These are phyloP conservation scores for Campylomormyrus numenius DNA, from an alignment of 2,113 vertebrate species.

Conservation along the genomic window DNA sequence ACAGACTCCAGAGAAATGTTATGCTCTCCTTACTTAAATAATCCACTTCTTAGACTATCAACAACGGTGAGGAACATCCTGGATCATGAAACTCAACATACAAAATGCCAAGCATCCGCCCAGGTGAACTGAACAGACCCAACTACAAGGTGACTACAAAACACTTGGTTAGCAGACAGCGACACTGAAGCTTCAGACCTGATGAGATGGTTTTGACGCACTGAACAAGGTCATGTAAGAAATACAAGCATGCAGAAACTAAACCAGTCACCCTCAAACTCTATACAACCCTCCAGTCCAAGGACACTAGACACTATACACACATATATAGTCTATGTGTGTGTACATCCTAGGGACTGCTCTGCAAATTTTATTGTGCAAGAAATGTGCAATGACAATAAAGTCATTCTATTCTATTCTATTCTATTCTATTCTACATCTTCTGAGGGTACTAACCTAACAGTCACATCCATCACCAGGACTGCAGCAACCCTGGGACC, in stretches of 20 bases:
- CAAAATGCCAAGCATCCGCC: neutral
- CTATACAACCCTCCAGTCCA: neutral
- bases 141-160: neutral
- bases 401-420: no score
- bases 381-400: no score
- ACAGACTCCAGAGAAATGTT: neutral
- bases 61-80: neutral
- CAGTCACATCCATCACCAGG: neutral
- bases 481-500: neutral
- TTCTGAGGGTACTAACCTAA: neutral
- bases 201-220: neutral
- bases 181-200: neutral
- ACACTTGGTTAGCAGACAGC: neutral
- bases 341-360: no score
- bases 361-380: no score
- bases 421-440: neutral
- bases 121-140: neutral
- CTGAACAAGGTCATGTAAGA: neutral
- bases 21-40: neutral
- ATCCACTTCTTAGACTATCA: neutral
- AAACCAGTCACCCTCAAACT: neutral
- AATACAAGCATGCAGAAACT: neutral
- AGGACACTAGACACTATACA: neutral
- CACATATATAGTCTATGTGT: no score
- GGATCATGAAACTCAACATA: neutral